Conservation (phyloP, 2,888 invertebrate species). For the Ectropis crepuscularia region DNA sequence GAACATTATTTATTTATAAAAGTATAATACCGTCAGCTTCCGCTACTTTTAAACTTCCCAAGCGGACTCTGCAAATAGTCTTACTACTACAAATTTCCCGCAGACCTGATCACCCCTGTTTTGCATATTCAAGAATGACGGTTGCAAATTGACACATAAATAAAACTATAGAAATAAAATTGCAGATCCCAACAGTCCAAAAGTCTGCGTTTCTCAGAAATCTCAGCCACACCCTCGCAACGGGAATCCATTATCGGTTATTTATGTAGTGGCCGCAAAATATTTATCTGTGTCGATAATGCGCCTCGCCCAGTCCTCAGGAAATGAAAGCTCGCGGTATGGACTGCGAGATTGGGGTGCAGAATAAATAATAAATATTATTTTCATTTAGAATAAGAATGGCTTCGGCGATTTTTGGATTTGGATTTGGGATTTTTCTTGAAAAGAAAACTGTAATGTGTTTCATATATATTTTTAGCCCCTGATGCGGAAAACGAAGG, state of each 20-base stretch:
- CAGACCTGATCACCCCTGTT: no score
- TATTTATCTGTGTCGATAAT: constrained; percentile 82
- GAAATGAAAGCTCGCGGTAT: constrained; percentile 42
- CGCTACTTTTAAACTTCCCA: no score
- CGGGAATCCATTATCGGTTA: constrained; percentile 80
- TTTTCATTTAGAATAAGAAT: constrained; percentile 20
- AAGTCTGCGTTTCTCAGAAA: constrained; percentile 7
- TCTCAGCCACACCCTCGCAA: constrained; percentile 56
- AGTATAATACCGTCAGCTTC: no score
- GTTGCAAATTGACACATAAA: background rate
- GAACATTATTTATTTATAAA: no score
- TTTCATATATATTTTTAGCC: no score
- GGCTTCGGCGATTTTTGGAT: constrained; percentile 5
- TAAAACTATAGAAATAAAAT: background rate
- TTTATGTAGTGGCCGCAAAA: constrained; percentile 80
- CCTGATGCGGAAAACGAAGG: no score
- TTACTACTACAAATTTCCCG: no score
- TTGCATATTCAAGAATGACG: no score
- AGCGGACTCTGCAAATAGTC: no score
- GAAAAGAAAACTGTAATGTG: background rate
- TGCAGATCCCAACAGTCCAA: constrained; percentile 1
- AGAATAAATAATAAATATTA: constrained; percentile 22
- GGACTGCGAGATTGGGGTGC: constrained; percentile 22
- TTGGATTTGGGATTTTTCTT: background rate
- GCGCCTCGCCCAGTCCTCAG: constrained; percentile 54